These are phyloP conservation scores for Halictus ligatus DNA, from an alignment of 2,888 invertebrate species.

Conservation along the genomic window DNA sequence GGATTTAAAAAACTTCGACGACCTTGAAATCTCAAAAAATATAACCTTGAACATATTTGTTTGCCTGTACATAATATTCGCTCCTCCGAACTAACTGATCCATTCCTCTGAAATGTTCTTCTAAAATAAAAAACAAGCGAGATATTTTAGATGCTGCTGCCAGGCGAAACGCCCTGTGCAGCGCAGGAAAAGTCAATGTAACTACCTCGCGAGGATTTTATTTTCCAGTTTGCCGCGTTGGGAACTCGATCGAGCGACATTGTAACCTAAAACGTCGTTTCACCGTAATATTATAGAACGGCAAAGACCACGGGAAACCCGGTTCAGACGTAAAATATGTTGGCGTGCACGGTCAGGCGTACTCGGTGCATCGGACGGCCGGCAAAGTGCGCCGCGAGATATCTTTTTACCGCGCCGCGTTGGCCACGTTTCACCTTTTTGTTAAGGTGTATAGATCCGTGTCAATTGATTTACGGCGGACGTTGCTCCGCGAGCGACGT, in stretches of 20 bases:
- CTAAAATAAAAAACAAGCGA: too few relatives aligned
- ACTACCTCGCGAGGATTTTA: background rate
- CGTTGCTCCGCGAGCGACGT: background rate
- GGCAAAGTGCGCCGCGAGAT: constrained; percentile 34
- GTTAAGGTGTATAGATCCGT: background rate
- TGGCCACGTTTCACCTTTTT: background rate
- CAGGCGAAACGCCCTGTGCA: too few relatives aligned
- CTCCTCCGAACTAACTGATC: too few relatives aligned
- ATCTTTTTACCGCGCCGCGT: background rate
- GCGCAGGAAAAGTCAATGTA: background rate
- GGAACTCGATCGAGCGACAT: background rate
- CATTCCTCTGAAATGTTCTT: too few relatives aligned
- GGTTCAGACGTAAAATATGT: constrained; percentile 32
- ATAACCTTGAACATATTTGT: too few relatives aligned
- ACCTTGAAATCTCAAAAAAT: too few relatives aligned
- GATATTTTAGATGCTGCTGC: too few relatives aligned
- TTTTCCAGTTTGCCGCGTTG: background rate
- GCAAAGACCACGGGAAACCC: background rate
- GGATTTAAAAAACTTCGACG: too few relatives aligned
- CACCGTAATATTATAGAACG: background rate
- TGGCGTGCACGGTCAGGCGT: background rate
- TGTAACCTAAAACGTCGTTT: background rate
- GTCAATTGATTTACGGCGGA: background rate
- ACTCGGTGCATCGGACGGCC: constrained; percentile 6
- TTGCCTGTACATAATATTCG: too few relatives aligned